Base-by-base conservation (phyloP, 1,140 invertebrate genomes). In the Acromyrmex echinatior region DNA sequence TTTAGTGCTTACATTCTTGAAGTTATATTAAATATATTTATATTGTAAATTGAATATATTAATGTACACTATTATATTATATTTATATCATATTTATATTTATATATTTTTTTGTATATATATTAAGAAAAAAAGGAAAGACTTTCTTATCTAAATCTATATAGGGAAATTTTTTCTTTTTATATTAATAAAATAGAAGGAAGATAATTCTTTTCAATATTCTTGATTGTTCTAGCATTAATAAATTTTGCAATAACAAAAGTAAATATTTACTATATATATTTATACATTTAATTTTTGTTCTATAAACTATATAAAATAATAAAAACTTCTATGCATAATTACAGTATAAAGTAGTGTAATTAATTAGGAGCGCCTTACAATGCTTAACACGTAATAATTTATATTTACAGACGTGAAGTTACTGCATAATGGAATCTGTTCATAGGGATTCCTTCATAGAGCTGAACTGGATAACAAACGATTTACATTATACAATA, bases 221-320 rank as follows among this genome's bases (percentile, higher is more conserved):
- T 58, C 10, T 58, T 25, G 2, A 4, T 53, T 16, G 16, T 58
- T 58, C 2, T 58, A 58, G 31, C 10, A 56, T 35, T 56, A 76
- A 76, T 16, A 5, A 6, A 60, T 74, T 74, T 74, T 39, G 5
- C 31, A 74, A 35, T 21, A 73, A 9, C 25, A 56, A 56, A 74
- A 7, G 35, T 39, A 39, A 21, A 45, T 68, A 66, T 68, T 68
- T 45, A 49, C 6, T 1, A 53, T 51, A 21, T 79, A 45, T 45
- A 45, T 10, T 49, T 60, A 70, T 60, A 74, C 6, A 25, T 74
- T 74, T 7, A 6, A 25, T 76, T 0, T 60, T 76, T 76, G 6
- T 14, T 14, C 5, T 21, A 60, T 45, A 21, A 16, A 60, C 16
- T 76, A 60, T 25, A 60, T 58, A 60, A 68, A 68, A 68, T 5